Conservation (phyloP, 2,113 vertebrate genomes). For the Chaetops frenatus region DNA sequence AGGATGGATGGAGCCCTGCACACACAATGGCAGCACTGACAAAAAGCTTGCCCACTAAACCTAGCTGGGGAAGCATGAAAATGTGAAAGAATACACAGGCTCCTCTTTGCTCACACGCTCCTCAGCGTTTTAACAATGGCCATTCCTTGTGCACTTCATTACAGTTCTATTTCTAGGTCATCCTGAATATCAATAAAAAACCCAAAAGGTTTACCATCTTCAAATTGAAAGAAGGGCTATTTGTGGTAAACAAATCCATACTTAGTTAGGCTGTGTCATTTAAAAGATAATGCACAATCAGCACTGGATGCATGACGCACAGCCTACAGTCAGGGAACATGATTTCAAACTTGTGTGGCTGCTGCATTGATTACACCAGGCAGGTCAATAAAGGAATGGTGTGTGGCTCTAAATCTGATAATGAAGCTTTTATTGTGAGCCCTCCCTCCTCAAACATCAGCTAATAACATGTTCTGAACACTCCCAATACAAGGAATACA, state of each 20-base stretch:
- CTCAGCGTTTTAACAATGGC: not conserved
- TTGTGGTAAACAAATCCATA: slow-evolving; percentile 45
- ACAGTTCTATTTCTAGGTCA: slow-evolving; percentile 30
- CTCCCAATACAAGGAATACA: not conserved
- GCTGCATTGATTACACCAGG: slow-evolving; percentile 76
- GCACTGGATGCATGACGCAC: slow-evolving; percentile 16
- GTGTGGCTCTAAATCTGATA: slow-evolving; percentile 79
- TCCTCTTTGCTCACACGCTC: not conserved
- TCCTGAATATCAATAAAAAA: not conserved
- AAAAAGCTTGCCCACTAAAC: not conserved
- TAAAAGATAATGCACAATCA: slow-evolving; percentile 70
- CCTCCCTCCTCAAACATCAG: slow-evolving; percentile 65
- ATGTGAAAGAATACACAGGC: not conserved
- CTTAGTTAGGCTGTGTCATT: slow-evolving; percentile 59
- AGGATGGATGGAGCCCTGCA: not conserved
- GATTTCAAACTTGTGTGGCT: slow-evolving; percentile 72
- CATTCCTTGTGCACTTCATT: not conserved
- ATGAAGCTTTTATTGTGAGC: slow-evolving; percentile 76
- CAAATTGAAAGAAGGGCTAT: not conserved
- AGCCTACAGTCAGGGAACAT: slow-evolving; percentile 56
- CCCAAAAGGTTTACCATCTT: not conserved
- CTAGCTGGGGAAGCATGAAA: not conserved
- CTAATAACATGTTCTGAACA: slow-evolving; percentile 75
- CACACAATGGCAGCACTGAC: not conserved
- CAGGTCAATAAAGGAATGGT: slow-evolving; percentile 78